These are phyloP conservation scores for Ichneumon xanthorius DNA, from an alignment of 2,888 invertebrate genomes.

Conservation along the genomic window DNA sequence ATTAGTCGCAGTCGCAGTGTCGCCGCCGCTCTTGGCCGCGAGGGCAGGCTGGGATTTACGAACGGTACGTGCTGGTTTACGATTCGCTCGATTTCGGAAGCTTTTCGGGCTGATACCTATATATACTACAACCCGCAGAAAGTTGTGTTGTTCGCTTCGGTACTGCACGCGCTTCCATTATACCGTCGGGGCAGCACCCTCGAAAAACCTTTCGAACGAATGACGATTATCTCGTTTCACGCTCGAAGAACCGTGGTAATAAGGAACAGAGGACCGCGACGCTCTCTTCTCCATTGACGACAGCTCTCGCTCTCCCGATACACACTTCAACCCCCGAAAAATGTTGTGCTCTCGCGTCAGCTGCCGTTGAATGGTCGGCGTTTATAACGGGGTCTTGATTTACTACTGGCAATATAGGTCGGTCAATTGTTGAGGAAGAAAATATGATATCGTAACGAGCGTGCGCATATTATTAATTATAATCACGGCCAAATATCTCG, in stretches of 20 bases:
- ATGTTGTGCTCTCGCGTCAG: conserved; percentile 43
- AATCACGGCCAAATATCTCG: too few relatives aligned
- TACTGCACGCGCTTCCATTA: not conserved
- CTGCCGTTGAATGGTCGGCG: conserved; percentile 23
- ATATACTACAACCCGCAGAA: not conserved
- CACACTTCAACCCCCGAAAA: not conserved
- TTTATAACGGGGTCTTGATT: conserved; percentile 28
- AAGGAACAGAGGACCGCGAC: conserved; percentile 23
- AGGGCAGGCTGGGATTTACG: conserved; percentile 45
- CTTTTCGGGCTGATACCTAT: conserved; percentile 19
- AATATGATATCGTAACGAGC: too few relatives aligned
- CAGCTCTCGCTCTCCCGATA: not conserved
- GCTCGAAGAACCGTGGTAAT: conserved; percentile 67
- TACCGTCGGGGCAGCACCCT: conserved; percentile 14
- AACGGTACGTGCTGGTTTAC: conserved; percentile 51
- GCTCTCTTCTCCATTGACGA: conserved; percentile 29
- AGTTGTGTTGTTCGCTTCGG: conserved; percentile 5
- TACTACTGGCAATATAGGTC: conserved; percentile 13
- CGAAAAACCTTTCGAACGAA: conserved; percentile 66
- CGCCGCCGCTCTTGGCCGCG: conserved; percentile 2
- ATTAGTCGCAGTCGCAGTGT: conserved; percentile 49
- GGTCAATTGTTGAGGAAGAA: not conserved
- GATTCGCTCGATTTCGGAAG: conserved; percentile 31
- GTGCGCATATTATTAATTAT: too few relatives aligned
- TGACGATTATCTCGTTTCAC: conserved; percentile 77